Base-by-base conservation (phyloP, 2,888 invertebrate species). In the Oscheius myriophilus region DNA sequence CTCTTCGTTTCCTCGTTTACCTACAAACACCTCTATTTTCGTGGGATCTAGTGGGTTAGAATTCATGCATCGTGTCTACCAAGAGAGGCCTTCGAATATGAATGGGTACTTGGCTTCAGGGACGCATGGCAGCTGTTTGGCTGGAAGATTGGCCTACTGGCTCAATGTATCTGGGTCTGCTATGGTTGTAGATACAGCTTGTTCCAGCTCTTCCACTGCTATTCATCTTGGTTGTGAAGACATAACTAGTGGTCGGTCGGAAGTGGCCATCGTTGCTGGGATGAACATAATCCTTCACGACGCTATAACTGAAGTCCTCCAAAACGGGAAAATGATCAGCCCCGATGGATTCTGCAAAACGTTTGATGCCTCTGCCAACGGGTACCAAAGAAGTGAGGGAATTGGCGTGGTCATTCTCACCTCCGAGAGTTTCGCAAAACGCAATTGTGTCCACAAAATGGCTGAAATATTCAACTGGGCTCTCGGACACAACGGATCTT, bases 121-220 rank as follows among this genome's bases (percentile, higher is more conserved):
- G 26, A 93, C 93, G 87, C 93, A 93, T 79, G 91, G 93, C 69
- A 93, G 93, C 1, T 93, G 94, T 92, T 89, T 94, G 82, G 92
- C 93, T 12, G 96, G 96, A 84, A 90, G 92, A 86, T 90, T 97
- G 70, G 96, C 96, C 0, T 96, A 92, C 89, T 92, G 94, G 66
- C 96, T 96, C 87, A 95, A 96, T 87, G 92, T 96, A 78, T 92
- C 91, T 87, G 95, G 97, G 0, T 97, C 97, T 7, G 95, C 95
- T 87, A 94, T 92, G 87, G 92, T 94, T 26, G 88, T 96, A 54
- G 97, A 98, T 88, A 96, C 97, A 0, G 97, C 96, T 11, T 98
- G 97, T 88, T 96, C 96, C 0, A 96, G 96, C 83, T 93, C 94
- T 76, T 89, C 96, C 87, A 91, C 93, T 86, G 86, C 84, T 45